Conservation (phyloP, 64 coral and sea anemone species). For the Dendrophyllia cribrosa region DNA sequence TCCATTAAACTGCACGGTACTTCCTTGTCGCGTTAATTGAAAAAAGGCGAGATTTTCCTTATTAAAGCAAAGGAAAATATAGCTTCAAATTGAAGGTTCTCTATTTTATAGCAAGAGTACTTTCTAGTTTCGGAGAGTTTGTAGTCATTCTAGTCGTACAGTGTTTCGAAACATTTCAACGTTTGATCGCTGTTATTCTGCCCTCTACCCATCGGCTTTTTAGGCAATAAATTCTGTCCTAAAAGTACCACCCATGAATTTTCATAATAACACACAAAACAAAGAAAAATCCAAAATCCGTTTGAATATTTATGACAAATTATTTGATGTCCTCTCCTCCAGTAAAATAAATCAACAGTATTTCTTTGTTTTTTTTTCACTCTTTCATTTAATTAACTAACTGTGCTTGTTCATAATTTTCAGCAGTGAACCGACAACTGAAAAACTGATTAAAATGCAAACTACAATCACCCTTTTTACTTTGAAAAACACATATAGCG, state of each 20-base stretch:
- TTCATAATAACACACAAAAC: background rate
- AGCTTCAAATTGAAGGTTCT: background rate
- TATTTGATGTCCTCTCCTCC: background rate
- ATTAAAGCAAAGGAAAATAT: background rate
- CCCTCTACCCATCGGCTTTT: too few relatives aligned
- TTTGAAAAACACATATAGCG: background rate
- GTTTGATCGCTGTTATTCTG: too few relatives aligned
- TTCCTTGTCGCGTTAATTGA: background rate
- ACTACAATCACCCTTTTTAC: background rate
- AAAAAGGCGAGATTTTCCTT: background rate
- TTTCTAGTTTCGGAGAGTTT: too few relatives aligned
- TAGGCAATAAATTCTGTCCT: too few relatives aligned
- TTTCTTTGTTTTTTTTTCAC: too few relatives aligned
- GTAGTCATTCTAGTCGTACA: too few relatives aligned
- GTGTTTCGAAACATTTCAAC: too few relatives aligned
- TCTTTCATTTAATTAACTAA: too few relatives aligned
- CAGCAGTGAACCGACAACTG: background rate
- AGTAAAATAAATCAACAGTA: too few relatives aligned
- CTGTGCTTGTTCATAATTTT: background rate
- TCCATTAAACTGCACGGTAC: background rate
- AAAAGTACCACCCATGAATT: background rate
- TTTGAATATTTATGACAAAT: slow-evolving; percentile 8
- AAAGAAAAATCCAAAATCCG: background rate
- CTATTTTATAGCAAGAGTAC: too few relatives aligned
- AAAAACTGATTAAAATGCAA: background rate